A percentile compares a stretch with the other conserved stretches of the same genome.
Conservation (phyloP, 1,140 invertebrate species). For the Drosophila albomicans region DNA sequence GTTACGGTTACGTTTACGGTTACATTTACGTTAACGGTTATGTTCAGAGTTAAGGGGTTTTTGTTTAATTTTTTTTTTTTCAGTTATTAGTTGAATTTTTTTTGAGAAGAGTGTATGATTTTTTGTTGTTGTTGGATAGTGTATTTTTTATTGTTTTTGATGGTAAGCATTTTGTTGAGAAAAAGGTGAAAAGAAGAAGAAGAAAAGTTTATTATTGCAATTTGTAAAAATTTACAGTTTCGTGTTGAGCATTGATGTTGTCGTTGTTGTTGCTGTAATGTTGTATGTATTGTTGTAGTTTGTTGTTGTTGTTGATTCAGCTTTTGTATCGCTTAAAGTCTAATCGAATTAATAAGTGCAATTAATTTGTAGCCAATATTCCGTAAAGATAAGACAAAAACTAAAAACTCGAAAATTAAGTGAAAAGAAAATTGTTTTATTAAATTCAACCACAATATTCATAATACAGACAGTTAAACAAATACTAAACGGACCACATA, state of each 20-base stretch:
- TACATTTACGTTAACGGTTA: slow-evolving; percentile 44
- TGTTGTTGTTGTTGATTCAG: slow-evolving; percentile 50
- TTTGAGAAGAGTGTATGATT: slow-evolving; percentile 27
- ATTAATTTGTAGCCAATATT: slow-evolving; percentile 77
- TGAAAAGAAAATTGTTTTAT: background rate
- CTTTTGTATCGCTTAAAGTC: slow-evolving; percentile 68
- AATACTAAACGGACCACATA: slow-evolving; percentile 28
- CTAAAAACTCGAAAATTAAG: slow-evolving; percentile 30
- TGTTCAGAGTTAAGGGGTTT: slow-evolving; percentile 40
- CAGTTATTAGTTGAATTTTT: slow-evolving; percentile 38
- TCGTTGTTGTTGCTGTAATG: slow-evolving; percentile 41
- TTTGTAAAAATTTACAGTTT: slow-evolving; percentile 82
- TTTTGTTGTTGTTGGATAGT: slow-evolving; percentile 57
- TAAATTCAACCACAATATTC: slow-evolving; percentile 18
- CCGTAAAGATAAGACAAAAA: slow-evolving; percentile 39
- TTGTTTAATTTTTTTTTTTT: slow-evolving; percentile 33
- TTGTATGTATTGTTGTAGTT: slow-evolving; percentile 57
- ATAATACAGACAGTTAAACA: slow-evolving; percentile 12
- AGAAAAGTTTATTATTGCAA: slow-evolving; percentile 83
- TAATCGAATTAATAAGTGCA: slow-evolving; percentile 79
- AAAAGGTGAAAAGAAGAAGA: slow-evolving; percentile 83
- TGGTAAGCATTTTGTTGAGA: slow-evolving; percentile 76
- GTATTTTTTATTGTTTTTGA: slow-evolving; percentile 47
- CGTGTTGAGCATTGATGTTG: slow-evolving; percentile 49
- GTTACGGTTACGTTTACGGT: slow-evolving; percentile 49